These are phyloP conservation scores for Struthidea cinerea DNA, from an alignment of 2,113 vertebrate genomes.

Conservation along the genomic window DNA sequence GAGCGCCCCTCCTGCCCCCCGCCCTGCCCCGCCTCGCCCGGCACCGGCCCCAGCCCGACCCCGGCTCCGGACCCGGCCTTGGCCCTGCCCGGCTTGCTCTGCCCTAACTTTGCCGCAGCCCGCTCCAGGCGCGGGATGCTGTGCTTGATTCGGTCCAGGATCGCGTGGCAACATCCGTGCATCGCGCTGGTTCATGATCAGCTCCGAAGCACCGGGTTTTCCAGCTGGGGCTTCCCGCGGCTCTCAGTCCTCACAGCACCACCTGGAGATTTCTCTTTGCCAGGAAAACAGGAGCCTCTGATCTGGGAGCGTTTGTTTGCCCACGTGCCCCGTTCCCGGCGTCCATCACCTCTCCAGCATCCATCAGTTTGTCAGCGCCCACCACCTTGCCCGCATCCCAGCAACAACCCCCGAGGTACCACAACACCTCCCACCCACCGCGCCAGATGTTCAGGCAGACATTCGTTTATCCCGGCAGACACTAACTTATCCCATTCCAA, in stretches of 20 bases:
- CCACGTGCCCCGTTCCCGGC: rapidly evolving
- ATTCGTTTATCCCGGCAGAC: background rate
- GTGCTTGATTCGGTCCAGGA: rapidly evolving
- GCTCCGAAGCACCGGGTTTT: rapidly evolving
- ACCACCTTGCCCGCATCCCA: background rate
- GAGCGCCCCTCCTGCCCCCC: background rate
- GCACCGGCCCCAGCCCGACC: background rate
- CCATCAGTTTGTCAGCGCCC: background rate
- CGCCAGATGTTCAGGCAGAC: background rate
- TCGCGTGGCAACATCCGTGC: rapidly evolving
- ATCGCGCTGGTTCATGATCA: rapidly evolving
- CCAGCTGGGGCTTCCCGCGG: rapidly evolving
- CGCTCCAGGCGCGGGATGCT: background rate
- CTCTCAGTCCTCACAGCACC: background rate
- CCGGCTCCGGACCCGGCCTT: background rate
- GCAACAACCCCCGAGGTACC: background rate
- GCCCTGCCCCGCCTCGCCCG: background rate
- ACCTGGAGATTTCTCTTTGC: background rate
- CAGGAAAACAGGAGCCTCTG: background rate
- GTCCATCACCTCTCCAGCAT: background rate
- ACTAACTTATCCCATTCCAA: rapidly evolving
- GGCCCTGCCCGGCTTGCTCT: rapidly evolving
- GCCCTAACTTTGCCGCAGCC: background rate
- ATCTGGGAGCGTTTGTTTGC: background rate
- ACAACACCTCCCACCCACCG: rapidly evolving